Conservation (phyloP, 2,113 vertebrate genomes). For the Scomber scombrus region DNA sequence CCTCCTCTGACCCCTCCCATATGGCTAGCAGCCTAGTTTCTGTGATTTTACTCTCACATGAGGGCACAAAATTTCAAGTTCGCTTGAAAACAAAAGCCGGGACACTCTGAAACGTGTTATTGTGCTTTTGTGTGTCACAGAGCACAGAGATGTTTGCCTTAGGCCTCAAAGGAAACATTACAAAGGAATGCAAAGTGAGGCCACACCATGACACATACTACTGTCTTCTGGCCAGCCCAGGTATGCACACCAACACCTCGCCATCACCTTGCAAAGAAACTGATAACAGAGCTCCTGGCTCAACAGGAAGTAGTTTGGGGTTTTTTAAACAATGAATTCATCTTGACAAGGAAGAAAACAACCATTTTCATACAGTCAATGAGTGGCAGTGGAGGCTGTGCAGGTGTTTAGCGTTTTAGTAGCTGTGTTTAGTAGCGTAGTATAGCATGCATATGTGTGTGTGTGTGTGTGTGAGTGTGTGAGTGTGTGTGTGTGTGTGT, state of each 20-base stretch:
- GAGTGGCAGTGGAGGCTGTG: constrained; percentile 31
- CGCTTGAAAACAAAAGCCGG: constrained; percentile 42
- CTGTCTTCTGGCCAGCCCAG: constrained; percentile 35
- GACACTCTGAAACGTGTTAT: constrained; percentile 39
- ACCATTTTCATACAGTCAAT: not conserved
- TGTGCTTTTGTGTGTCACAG: constrained; percentile 63
- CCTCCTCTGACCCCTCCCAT: constrained; percentile 21
- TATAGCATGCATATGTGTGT: constrained; percentile 52
- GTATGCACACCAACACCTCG: constrained; percentile 14
- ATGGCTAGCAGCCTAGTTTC: constrained; percentile 25
- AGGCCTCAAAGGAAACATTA: constrained; percentile 51
- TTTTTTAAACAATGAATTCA: constrained; percentile 10
- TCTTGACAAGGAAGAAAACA: not conserved
- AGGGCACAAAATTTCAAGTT: constrained; percentile 37
- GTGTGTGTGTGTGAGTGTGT: constrained; percentile 15
- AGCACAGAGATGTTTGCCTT: constrained; percentile 45
- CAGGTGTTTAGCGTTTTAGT: constrained; percentile 66
- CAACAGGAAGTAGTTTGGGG: constrained; percentile 10
- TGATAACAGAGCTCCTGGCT: constrained; percentile 12
- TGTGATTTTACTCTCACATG: constrained; percentile 45
- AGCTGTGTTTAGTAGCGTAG: constrained; percentile 18
- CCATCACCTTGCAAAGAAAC: constrained; percentile 38
- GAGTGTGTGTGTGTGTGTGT: not conserved
- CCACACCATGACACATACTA: constrained; percentile 53
- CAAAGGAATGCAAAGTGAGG: constrained; percentile 67